phyloP scores from a whole-genome alignment of 2,113 vertebrate genomes.

The Beaufortia kweichowensis region DNA sequence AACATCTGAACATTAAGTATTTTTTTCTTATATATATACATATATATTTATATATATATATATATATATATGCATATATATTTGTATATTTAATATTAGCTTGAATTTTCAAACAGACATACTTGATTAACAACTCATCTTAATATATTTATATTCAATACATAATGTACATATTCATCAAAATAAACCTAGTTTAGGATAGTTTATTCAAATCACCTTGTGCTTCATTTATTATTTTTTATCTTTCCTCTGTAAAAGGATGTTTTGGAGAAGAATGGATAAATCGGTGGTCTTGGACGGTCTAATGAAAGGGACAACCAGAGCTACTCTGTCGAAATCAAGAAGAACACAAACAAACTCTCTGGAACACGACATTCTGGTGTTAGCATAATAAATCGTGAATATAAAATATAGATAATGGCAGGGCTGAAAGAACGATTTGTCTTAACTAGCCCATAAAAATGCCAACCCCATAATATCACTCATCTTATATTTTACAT shows the following conservation, averaged over 20 bases:
- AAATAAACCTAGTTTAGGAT: constrained; percentile 56
- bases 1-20: background rate
- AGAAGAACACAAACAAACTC: background rate
- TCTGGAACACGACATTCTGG: background rate
- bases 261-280: background rate
- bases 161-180: constrained; percentile 60
- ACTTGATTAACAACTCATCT: constrained; percentile 42
- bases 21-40: background rate
- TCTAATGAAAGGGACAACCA: background rate
- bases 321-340: background rate
- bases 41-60: constrained; percentile 25
- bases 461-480: background rate
- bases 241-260: background rate
- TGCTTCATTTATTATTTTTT: constrained; percentile 52
- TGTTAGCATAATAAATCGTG: background rate
- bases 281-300: background rate
- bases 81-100: constrained; percentile 48
- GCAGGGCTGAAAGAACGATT: background rate
- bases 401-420: background rate
- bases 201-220: constrained; percentile 52
- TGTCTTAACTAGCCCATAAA: background rate
- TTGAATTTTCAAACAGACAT: constrained; percentile 49
- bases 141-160: constrained; percentile 57
- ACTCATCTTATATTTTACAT: constrained; percentile 28
- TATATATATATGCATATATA: constrained; percentile 50